phyloP scores from a whole-genome alignment of 2,888 invertebrate species.

The Acanthococcus lagerstroemiae region DNA sequence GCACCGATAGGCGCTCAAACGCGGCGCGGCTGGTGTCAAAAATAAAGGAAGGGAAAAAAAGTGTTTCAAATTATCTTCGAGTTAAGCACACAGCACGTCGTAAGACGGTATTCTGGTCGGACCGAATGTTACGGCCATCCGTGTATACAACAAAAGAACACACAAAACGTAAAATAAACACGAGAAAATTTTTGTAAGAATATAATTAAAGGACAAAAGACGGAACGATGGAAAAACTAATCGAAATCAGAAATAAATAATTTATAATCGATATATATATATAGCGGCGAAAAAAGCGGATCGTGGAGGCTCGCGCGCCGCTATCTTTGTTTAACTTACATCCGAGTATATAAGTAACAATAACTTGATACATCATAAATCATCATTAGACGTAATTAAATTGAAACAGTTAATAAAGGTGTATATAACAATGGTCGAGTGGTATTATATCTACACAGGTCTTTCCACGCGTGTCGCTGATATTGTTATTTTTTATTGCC shows the following conservation, averaged over 20 bases:
- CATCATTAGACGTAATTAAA: constrained; percentile 32
- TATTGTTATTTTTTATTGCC: constrained; percentile 21
- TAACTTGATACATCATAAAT: constrained; percentile 27
- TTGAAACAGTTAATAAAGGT: constrained; percentile 26
- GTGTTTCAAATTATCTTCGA: not conserved
- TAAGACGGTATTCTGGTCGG: not conserved
- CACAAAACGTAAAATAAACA: not conserved
- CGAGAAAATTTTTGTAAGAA: not conserved
- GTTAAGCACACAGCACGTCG: not conserved
- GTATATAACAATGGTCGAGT: constrained; percentile 9
- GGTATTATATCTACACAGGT: constrained; percentile 7
- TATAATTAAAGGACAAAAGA: not conserved
- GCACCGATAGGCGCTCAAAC: not conserved
- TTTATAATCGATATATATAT: too few species aligned
- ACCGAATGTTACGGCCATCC: too few species aligned
- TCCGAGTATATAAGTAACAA: constrained; percentile 4
- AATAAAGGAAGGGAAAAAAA: not conserved
- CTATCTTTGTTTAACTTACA: too few species aligned
- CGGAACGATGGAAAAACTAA: not conserved
- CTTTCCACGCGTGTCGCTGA: constrained; percentile 8
- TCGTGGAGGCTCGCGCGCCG: not conserved
- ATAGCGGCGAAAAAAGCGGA: not conserved
- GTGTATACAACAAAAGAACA: not conserved
- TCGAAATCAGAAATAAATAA: too few species aligned
- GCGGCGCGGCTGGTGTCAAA: not conserved